Percentiles rank a stretch among this genome's conserved stretches.
These are phyloP conservation scores for Chroicocephalus ridibundus DNA, from an alignment of 2,113 vertebrate genomes.

Conservation along the genomic window DNA sequence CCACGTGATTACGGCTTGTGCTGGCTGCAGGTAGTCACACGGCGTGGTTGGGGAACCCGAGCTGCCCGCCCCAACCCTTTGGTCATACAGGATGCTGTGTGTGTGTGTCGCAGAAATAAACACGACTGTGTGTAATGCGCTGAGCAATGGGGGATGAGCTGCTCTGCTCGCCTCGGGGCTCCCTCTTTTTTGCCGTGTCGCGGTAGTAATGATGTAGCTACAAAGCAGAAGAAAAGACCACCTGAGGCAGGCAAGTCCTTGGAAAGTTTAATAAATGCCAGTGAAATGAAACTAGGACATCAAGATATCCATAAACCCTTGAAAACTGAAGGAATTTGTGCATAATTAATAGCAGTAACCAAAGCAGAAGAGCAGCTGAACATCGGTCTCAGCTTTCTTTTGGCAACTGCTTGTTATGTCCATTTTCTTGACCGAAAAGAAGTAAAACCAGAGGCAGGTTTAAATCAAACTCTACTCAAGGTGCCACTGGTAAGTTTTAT, in stretches of 20 bases:
- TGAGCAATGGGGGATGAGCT: background rate
- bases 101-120: background rate
- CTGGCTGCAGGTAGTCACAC: background rate
- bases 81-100: background rate
- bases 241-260: background rate
- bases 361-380: background rate
- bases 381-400: background rate
- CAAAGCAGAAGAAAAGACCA: background rate
- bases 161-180: background rate
- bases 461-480: background rate
- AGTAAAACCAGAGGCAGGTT: background rate
- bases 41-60: rapidly evolving
- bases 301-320: background rate
- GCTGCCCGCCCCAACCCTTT: background rate
- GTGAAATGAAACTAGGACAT: background rate
- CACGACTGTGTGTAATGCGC: background rate
- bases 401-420: background rate
- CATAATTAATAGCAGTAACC: background rate
- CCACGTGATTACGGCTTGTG: rapidly evolving
- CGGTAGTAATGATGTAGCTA: background rate
- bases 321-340: background rate
- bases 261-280: background rate
- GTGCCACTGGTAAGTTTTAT: background rate
- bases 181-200: background rate
- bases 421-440: background rate